Percentiles rank a stretch among this genome's conserved stretches.
Conservation (phyloP, 2,797 vertebrate species). For the Neosilurus mollespiculum region DNA sequence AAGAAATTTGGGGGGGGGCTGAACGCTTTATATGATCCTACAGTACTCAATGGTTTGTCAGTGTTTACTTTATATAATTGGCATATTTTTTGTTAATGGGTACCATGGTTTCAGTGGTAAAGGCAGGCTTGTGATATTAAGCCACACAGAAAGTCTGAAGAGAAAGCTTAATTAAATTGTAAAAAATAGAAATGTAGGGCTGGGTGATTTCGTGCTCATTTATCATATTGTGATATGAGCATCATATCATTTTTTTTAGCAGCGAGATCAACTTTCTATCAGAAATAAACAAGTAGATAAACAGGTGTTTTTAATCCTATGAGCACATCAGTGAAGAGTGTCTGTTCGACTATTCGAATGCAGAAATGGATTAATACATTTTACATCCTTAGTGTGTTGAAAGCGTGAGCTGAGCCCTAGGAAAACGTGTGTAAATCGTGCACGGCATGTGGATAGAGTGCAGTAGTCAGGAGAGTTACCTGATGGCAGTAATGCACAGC, state of each 20-base stretch:
- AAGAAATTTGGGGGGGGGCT: not conserved
- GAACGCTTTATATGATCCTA: not conserved
- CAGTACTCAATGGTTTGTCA: not conserved
- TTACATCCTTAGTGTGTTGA: no score
- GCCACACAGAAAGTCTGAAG: not conserved
- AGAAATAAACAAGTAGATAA: no score
- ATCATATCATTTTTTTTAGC: no score
- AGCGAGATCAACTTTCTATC: no score
- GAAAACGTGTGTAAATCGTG: not conserved
- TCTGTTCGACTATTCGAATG: no score
- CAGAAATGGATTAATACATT: no score
- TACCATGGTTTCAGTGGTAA: not conserved
- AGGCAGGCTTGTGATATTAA: not conserved
- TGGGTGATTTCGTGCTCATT: no score
- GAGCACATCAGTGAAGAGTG: no score
- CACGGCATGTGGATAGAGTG: not conserved
- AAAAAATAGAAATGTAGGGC: not conserved
- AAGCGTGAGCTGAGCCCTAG: not conserved
- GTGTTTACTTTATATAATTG: not conserved
- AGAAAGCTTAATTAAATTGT: not conserved
- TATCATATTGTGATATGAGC: no score
- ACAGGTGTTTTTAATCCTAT: no score
- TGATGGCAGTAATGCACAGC: constrained; percentile 93
- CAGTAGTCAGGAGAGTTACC: constrained; percentile 65
- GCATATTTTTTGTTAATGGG: not conserved